Evolutionary conservation across 2,797 vertebrate genomes (phyloP), one percentile per base, ranked within the genome.

Genomic region (Propithecus deckenii): DNA sequence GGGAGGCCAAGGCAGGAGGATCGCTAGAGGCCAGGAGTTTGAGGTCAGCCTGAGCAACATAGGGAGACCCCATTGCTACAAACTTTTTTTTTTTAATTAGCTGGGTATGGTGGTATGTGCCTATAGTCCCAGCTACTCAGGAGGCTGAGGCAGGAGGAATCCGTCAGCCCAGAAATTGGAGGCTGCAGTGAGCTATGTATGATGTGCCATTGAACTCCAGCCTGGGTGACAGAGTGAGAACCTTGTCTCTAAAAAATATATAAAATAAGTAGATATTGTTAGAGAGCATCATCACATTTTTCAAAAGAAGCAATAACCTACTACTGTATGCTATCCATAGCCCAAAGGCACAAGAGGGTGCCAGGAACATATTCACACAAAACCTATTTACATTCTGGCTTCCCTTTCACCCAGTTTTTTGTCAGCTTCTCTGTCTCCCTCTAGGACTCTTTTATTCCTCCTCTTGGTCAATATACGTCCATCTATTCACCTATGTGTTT

Each of bases 301-400:
- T 92, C 63, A 94, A 94, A 89, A 74, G 52, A 75, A 72, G 38
- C 17, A 92, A 81, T 76, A 91, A 67, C 17, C 3, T 76, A 86
- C 20, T 67, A 79, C 22, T 28, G 14, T 38, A 67, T 61, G 15
- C 5, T 59, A 22, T 13, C 8, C 30, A 69, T 4, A 88, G 50
- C 35, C 38, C 78, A 85, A 87, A n/a, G 59, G 20, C 67, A 78
- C 38, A 81, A 87, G 14, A 97, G 7, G 12, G 10, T 74, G 15
- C 67, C 25, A 91, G 17, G 55, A 87, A 83, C 15, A 35, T 13
- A 57, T 3, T 74, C 79, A 61, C 50, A 69, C 35, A 69, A 94
- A 86, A 55, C 28, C 35, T 71, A 65, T 72, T 78, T 74, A 86
- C 86, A 25, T 65, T 93, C n/a, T 96, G 89, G 55, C 69, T 86